Evolutionary conservation across 2,888 invertebrate species (phyloP), one percentile per base, ranked within the genome.

Genomic region (Slavum lentiscoides): DNA sequence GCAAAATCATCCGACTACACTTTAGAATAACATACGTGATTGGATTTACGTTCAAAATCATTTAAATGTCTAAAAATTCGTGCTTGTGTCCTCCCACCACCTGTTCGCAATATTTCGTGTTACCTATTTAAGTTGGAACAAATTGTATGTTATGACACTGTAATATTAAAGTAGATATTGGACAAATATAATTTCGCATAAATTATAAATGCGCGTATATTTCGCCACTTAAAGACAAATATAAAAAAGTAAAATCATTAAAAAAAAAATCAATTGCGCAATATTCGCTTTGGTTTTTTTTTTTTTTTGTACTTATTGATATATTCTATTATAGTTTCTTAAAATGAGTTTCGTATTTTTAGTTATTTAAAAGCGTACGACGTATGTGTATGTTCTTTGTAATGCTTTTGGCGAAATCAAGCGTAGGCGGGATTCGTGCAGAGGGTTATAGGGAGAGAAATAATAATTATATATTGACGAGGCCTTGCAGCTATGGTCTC

Each of bases 201-300:
- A 13, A 30, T 19, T 17, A 30, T 30, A 30, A 30, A 19, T 30
- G 1, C 19, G 17, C 7, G 11, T 69, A 49, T 66, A 30, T 68
- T 68, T 53, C 30, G 17, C 1, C 19, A 67, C 67, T 21, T 49
- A 4, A 4, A 43, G 64, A 37, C 17, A 15, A 9, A 15, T 55
- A 13, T 15, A 49, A 11, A 49, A 30, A 30, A 30, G n/a, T 13
- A 15, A 13, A 49, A 49, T 49, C 11, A 49, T 9, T 49, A 49
- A 49, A 49, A 5, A 39, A 30, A 62, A 59, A 61, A 49, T 21
- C 23, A 19, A 2, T 61, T 23, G 6, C 17, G 21, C 7, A 55
- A 70, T 49, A 49, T 70, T 53, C n/a, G 21, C 19, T 23, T 73
- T 61, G 23, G 49, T 61, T n/a, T n/a, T n/a, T n/a, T n/a, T n/a